Percentiles rank a stretch among this genome's conserved stretches.
phyloP scores from a whole-genome alignment of 2,888 invertebrate species.

The Cremastinae sp. region DNA sequence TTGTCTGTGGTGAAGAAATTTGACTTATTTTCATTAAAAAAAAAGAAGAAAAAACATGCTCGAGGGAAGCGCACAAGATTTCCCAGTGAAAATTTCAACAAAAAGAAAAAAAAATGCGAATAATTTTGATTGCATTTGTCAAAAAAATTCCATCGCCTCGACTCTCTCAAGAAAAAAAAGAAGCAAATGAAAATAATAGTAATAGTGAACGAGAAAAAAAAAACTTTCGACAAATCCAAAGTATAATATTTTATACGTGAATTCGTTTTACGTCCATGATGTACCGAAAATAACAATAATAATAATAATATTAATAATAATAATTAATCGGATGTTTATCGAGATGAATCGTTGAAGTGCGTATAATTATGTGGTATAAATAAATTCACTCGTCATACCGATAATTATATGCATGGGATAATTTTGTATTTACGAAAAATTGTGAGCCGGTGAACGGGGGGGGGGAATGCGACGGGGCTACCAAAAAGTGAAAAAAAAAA shows the following conservation, averaged over 20 bases:
- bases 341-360: slow-evolving; percentile 42
- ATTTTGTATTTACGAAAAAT: slow-evolving; percentile 23
- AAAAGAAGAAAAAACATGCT: too few relatives aligned
- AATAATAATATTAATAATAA: slow-evolving; percentile 50
- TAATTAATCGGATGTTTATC: slow-evolving; percentile 52
- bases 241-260: slow-evolving; percentile 57
- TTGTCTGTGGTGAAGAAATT: not conserved
- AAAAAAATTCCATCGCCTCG: slow-evolving; percentile 46
- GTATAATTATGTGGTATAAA: slow-evolving; percentile 26
- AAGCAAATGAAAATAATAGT: too few relatives aligned
- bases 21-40: not conserved
- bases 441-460: slow-evolving; percentile 5
- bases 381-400: not conserved
- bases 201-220: too few relatives aligned
- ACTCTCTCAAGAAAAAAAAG: slow-evolving; percentile 5
- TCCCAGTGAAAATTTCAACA: too few relatives aligned
- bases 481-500: slow-evolving; percentile 4
- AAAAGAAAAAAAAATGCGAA: too few relatives aligned
- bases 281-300: slow-evolving; percentile 48
- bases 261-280: slow-evolving; percentile 56
- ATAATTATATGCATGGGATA: slow-evolving; percentile 19
- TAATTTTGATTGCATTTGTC: too few relatives aligned
- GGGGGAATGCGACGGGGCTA: slow-evolving; percentile 23
- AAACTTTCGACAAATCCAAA: not conserved
- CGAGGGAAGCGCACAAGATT: too few relatives aligned